Evolutionary conservation across 2,797 vertebrate genomes (phyloP).

Genomic region (Carduelis carduelis): DNA sequence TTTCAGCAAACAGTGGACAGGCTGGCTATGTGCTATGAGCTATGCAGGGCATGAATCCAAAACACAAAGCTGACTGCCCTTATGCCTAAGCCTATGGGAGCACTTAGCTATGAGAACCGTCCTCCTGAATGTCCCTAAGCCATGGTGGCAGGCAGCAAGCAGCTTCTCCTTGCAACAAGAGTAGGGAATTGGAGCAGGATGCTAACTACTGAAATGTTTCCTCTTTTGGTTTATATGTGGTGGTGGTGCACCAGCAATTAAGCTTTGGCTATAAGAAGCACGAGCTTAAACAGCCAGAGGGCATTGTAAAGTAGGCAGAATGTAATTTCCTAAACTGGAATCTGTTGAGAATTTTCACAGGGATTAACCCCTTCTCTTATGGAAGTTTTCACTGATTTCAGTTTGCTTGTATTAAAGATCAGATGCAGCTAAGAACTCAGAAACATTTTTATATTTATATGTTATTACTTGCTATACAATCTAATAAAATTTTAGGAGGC

Average conservation of each 20-base stretch:
- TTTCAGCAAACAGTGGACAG: neutral
- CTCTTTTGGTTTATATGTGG: neutral
- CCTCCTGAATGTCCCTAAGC: fast-evolving
- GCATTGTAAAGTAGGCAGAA: neutral
- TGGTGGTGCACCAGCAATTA: neutral
- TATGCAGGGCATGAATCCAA: neutral
- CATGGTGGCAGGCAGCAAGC: neutral
- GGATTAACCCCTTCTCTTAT: neutral
- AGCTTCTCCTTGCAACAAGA: neutral
- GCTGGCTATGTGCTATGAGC: neutral
- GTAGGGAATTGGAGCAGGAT: neutral
- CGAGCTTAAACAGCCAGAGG: neutral
- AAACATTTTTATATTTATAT: neutral
- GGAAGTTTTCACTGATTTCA: neutral
- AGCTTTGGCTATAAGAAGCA: neutral
- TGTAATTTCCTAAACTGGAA: neutral
- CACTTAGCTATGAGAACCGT: neutral
- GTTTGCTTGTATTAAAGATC: neutral
- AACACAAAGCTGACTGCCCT: neutral
- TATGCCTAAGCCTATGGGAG: neutral
- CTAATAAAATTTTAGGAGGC: neutral
- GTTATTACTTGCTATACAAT: neutral
- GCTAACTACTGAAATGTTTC: neutral
- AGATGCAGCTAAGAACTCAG: neutral
- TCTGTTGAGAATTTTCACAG: neutral